Base-by-base conservation (phyloP, 2,797 vertebrate species). In the Gobionotothen gibberifrons region DNA sequence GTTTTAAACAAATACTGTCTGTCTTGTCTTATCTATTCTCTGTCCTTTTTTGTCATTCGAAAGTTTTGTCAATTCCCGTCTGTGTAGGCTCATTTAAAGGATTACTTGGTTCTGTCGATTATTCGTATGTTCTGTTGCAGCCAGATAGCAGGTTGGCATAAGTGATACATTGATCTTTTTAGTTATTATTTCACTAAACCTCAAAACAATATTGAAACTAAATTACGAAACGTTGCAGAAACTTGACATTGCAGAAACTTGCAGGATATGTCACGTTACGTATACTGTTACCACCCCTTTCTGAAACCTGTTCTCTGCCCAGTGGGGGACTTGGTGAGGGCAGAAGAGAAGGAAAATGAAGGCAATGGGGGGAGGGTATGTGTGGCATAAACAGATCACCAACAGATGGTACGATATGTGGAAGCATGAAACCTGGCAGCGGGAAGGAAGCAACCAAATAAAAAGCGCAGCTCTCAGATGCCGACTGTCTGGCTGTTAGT, bases 381-480 rank as follows among this genome's bases (percentile, higher is more conserved):
- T 90, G 89, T 85, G 87, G 77, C 79, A 89, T 88, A 86, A 92
- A 90, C 85, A 76, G 76, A 89, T 87, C 82, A 75, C 19, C 76
- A 94, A 88, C 93, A 95, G 94, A 95, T 94, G 94, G 94, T 74
- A 69, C 29, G 74, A 85, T 90, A 87, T 79, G 85, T 87, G 82
- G 46, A 85, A 88, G 91, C 83, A 88, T 79, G 90, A 92, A 89
- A 87, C 69, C 84, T 90, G 91, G 87, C 91, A 90, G 90, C 61
- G 51, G 91, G 90, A 89, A 74, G 62, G 72, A 72, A 67, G 72
- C 54, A 44, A 59, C 56, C 43, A 71, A 26, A 73, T 44, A 57
- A 64, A 72, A 75, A 68, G 3, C 6, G 36, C 56, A 79, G 79
- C 67, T 87, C 86, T 90, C 76, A 90, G 88, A 82, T 91, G 85